Percentiles rank a stretch among this genome's conserved stretches.
Conservation (phyloP, 2,113 vertebrate genomes). For the Eublepharis macularius region DNA sequence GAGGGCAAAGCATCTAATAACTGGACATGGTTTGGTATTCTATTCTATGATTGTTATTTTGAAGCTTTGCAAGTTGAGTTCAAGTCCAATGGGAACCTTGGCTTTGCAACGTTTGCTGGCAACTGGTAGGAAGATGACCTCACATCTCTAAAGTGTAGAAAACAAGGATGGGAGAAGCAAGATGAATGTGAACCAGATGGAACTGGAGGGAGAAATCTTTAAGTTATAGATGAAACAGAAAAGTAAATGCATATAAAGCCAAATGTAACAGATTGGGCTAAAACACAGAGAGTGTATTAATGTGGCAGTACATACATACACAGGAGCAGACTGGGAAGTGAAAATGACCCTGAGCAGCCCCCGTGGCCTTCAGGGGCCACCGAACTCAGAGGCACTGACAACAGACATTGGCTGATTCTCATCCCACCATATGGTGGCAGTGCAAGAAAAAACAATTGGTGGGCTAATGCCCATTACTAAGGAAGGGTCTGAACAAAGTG, state of each 20-base stretch:
- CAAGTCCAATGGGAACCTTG: neutral
- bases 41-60: conserved; percentile 13
- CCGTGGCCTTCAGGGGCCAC: too few relatives aligned
- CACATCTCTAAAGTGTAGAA: neutral
- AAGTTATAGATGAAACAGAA: conserved; percentile 1
- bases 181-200: conserved; percentile 9
- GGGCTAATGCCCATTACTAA: too few relatives aligned
- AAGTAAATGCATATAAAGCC: neutral
- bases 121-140: neutral
- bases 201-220: neutral
- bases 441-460: too few relatives aligned
- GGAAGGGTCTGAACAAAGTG: too few relatives aligned
- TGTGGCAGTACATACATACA: too few relatives aligned
- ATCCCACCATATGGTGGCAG: too few relatives aligned
- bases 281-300: neutral
- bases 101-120: conserved; percentile 3
- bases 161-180: neutral
- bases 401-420: too few relatives aligned
- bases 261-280: neutral
- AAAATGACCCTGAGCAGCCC: too few relatives aligned
- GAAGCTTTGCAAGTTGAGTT: conserved; percentile 18
- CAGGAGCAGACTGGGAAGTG: too few relatives aligned
- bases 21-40: neutral
- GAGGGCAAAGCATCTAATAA: neutral
- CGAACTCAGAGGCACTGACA: too few relatives aligned